Evolutionary conservation across 2,797 vertebrate species (phyloP).

Genomic region (Pantherophis alleghaniensis): DNA sequence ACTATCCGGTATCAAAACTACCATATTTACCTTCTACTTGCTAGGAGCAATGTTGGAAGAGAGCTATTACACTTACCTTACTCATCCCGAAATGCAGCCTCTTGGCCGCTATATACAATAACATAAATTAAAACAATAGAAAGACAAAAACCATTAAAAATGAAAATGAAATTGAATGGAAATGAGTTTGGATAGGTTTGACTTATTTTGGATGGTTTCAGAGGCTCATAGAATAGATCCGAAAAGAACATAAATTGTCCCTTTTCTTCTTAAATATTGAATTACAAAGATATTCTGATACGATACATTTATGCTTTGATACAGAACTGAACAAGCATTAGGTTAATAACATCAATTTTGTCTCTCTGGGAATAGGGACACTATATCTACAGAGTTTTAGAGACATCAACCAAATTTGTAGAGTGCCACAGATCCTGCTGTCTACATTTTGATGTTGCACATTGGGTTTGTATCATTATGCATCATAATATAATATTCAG

Average conservation of each 20-base stretch:
- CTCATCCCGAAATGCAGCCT: not conserved
- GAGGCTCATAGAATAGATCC: not conserved
- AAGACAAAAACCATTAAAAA: not conserved
- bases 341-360: not conserved
- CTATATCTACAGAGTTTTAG: not conserved
- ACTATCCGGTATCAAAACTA: not conserved
- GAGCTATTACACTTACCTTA: not conserved
- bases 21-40: not conserved
- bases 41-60: not conserved
- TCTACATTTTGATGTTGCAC: not conserved
- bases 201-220: not conserved
- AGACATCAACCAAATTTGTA: not conserved
- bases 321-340: not conserved
- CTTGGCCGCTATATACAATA: not conserved
- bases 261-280: not conserved
- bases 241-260: not conserved
- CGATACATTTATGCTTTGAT: not conserved
- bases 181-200: not conserved
- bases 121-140: not conserved
- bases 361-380: too few species aligned
- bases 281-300: not conserved
- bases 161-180: not conserved
- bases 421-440: not conserved
- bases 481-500: not conserved
- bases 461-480: not conserved